These are phyloP conservation scores for Heliopora coerulea DNA, from an alignment of 92 coral and sea anemone genomes.

Conservation along the genomic window DNA sequence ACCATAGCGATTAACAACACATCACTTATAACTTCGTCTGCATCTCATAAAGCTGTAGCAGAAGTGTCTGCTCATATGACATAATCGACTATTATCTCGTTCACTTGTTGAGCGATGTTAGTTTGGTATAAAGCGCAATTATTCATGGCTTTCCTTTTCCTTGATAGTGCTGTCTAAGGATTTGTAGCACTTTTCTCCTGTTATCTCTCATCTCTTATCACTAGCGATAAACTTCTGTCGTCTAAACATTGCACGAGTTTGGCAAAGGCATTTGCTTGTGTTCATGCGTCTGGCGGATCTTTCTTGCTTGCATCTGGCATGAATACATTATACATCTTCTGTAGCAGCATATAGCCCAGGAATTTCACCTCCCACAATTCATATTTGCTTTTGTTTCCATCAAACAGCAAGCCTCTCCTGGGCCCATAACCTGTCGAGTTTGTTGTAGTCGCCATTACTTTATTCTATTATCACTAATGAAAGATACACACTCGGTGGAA, in stretches of 20 bases:
- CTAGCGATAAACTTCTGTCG: no score
- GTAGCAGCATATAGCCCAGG: conserved; percentile 42
- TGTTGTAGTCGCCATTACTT: no score
- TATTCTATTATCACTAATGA: no score
- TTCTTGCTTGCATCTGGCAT: conserved; percentile 25
- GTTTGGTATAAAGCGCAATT: conserved; percentile 55
- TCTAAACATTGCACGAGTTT: no score
- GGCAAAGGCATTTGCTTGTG: conserved; percentile 38
- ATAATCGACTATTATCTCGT: conserved; percentile 41
- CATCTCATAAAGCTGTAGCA: conserved; percentile 44
- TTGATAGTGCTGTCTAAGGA: conserved; percentile 45
- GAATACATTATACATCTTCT: conserved; percentile 43
- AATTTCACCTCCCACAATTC: no score
- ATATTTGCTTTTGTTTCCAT: no score
- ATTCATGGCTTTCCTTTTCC: no score
- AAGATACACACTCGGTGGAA: no score
- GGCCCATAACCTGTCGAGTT: conserved; percentile 56
- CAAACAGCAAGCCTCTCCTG: conserved; percentile 29
- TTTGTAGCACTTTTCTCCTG: conserved; percentile 38
- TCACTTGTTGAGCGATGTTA: conserved; percentile 42
- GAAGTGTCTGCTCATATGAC: conserved; percentile 52
- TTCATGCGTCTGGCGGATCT: conserved; percentile 22
- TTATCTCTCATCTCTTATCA: conserved; percentile 15
- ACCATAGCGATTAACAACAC: no score
- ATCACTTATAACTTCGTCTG: no score